Percentiles rank a stretch among this genome's conserved stretches.
These are phyloP conservation scores for Neomonachus schauinslandi DNA, from an alignment of 2,113 vertebrate species.

Conservation along the genomic window DNA sequence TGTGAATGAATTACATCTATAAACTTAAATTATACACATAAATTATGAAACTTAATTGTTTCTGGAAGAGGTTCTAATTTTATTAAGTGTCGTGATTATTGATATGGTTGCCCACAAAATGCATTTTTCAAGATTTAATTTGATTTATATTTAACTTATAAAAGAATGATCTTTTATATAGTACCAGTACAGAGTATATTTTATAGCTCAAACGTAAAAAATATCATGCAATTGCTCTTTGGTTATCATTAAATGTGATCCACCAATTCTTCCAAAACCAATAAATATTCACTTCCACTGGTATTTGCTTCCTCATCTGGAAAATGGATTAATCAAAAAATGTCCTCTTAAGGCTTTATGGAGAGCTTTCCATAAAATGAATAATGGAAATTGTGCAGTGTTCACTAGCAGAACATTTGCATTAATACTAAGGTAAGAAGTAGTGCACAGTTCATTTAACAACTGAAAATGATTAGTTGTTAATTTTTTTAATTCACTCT, in stretches of 20 bases:
- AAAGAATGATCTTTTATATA: slow-evolving; percentile 66
- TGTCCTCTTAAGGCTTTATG: slow-evolving; percentile 49
- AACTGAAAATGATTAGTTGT: not conserved
- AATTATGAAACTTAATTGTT: slow-evolving; percentile 76
- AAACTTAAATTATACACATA: slow-evolving; percentile 77
- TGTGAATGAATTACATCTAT: slow-evolving; percentile 70
- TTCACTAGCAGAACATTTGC: slow-evolving; percentile 37
- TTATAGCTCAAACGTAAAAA: slow-evolving; percentile 50
- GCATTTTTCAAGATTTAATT: slow-evolving; percentile 65
- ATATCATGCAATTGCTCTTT: slow-evolving; percentile 41
- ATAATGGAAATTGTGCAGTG: slow-evolving; percentile 28
- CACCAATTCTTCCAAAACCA: slow-evolving; percentile 57
- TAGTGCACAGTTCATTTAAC: slow-evolving; percentile 29
- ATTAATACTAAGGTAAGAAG: slow-evolving; percentile 39
- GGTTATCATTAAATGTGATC: slow-evolving; percentile 53
- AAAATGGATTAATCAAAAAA: slow-evolving; percentile 73
- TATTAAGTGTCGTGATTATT: slow-evolving; percentile 55
- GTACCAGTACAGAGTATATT: slow-evolving; percentile 41
- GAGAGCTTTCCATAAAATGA: slow-evolving; percentile 54
- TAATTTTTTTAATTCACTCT: not conserved
- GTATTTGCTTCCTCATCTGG: slow-evolving; percentile 65
- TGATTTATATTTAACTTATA: slow-evolving; percentile 40
- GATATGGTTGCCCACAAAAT: slow-evolving; percentile 4
- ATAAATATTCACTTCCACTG: slow-evolving; percentile 57
- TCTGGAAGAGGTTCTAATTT: slow-evolving; percentile 63